Base-by-base conservation (phyloP, 2,113 vertebrate species). In the Neodontobutis hainanensis region DNA sequence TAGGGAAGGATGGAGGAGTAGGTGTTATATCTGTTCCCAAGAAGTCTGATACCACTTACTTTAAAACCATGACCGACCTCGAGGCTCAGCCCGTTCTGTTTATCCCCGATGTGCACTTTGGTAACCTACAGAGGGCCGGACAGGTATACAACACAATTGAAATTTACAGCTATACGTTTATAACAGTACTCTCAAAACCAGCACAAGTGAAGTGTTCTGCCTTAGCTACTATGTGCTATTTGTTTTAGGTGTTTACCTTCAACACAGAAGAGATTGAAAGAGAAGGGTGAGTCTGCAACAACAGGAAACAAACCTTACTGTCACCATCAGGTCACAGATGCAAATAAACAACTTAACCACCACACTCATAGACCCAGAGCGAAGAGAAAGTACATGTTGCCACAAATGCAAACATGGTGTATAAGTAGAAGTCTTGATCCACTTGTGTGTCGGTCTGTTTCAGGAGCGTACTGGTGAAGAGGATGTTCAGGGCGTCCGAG, bases 51-150 rank as follows among this genome's bases (percentile, higher is more conserved):
- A 89, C 94, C 80, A 96, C 97, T 45, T 94, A 91, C 84, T 99
- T 99, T 91, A 99, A 97, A 91, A 94, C 94, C 46, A 93, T 99
- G 94, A 88, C 89, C 0, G 94, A 99, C 79, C 87, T 99, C 85
- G 95, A 97, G 86, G 95, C 95, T 0, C 97, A 99, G 87, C 97
- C 97, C 0, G 97, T 99, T 19, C 95, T 99, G 64, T 99, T 99
- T 89, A 99, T 99, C 50, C 97, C 97, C 0, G 97, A 99, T 4
- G 95, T 99, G 78, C 97, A 99, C 87, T 99, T 99, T 58, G 95
- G 95, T 45, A 99, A 97, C 89, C 90, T 99, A 62, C 97, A 99
- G 90, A 94, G 97, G 80, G 93, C 95, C 4, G 96, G 95, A 73
- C 97, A 99, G 96, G 97, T 99, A 85, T 74, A 16, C 43, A 61